These are phyloP conservation scores for Pandion haliaetus DNA, from an alignment of 2,113 vertebrate genomes.

Conservation along the genomic window DNA sequence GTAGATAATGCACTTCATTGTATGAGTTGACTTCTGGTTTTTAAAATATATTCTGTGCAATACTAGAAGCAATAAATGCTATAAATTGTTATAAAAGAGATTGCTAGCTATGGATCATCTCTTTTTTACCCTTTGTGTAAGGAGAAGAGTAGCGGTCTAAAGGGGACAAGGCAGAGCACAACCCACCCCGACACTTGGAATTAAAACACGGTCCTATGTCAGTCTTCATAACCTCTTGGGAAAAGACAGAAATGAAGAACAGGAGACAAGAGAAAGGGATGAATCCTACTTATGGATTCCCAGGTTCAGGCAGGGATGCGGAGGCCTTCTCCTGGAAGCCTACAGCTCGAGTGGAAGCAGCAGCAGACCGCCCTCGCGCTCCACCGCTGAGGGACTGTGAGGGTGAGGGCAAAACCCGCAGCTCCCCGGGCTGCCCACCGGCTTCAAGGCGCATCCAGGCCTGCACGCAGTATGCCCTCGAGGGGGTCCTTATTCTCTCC, in stretches of 20 bases:
- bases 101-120: neutral
- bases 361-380: accelerated
- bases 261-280: neutral
- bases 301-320: neutral
- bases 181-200: neutral
- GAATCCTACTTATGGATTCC: neutral
- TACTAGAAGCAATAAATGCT: neutral
- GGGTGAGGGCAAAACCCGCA: neutral
- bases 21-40: neutral
- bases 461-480: accelerated
- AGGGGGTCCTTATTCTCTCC: neutral
- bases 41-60: neutral
- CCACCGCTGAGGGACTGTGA: accelerated
- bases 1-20: neutral
- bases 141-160: neutral
- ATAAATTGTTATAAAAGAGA: neutral
- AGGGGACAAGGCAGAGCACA: neutral
- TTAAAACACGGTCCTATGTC: neutral
- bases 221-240: neutral
- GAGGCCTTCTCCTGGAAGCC: neutral
- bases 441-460: neutral
- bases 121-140: neutral
- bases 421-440: neutral
- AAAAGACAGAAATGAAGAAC: neutral
- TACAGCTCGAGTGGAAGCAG: neutral